Conservation (phyloP, 2,113 vertebrate species). For the Aphyosemion australe region DNA sequence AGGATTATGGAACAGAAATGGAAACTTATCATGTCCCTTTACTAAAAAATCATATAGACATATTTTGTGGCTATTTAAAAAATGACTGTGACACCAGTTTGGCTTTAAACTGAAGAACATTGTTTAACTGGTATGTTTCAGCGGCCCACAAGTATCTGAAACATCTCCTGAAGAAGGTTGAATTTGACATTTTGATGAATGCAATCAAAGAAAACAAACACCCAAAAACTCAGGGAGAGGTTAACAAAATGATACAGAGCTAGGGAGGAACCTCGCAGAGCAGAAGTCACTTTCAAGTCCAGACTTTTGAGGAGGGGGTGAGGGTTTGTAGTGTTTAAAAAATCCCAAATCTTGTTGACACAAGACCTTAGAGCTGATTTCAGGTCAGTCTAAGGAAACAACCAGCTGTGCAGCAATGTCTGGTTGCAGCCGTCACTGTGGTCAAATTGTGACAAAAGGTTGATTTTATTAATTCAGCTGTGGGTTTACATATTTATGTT, state of each 20-base stretch:
- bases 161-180: neutral
- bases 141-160: no score
- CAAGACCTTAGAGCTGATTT: constrained; percentile 39
- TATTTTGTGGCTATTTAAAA: no score
- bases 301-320: constrained; percentile 33
- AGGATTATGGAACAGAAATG: no score
- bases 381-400: constrained; percentile 13
- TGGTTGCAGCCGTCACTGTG: neutral
- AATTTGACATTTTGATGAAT: neutral
- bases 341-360: constrained; percentile 48
- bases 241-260: constrained; percentile 1
- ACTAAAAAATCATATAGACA: no score
- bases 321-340: constrained; percentile 15
- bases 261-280: neutral
- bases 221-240: neutral
- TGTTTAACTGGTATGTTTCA: neutral
- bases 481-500: no score
- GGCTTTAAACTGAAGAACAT: no score
- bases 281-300: constrained; percentile 33
- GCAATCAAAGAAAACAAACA: neutral
- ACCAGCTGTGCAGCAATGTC: constrained; percentile 1
- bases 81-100: no score
- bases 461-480: no score
- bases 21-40: no score
- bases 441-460: no score